Conservation (phyloP, 1,140 invertebrate genomes). For the Trachelipus rathkii region DNA sequence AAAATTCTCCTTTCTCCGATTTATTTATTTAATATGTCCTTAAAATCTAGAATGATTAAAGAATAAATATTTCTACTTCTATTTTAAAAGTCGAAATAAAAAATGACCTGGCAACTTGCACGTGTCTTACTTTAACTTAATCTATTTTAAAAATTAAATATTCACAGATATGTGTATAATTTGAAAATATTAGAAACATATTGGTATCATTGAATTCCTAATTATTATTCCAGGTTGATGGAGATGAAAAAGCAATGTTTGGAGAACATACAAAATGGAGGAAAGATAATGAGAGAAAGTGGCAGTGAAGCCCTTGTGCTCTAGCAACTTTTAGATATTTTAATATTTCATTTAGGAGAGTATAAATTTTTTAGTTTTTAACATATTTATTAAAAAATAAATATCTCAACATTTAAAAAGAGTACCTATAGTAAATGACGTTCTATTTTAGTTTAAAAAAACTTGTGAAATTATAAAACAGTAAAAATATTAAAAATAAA, state of each 20-base stretch:
- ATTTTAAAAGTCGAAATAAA: neutral
- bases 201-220: slow-evolving; percentile 11
- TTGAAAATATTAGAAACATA: neutral
- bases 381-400: too few species aligned
- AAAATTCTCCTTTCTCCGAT: too few species aligned
- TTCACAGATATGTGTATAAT: neutral
- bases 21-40: neutral
- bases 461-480: too few species aligned
- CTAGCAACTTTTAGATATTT: neutral
- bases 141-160: neutral
- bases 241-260: slow-evolving; percentile 42
- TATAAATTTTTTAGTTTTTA: too few species aligned
- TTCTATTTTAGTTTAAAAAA: too few species aligned
- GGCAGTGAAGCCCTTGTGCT: slow-evolving; percentile 42
- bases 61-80: neutral
- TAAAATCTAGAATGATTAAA: neutral
- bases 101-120: neutral
- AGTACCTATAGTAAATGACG: too few species aligned
- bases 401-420: too few species aligned
- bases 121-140: neutral
- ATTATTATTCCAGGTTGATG: slow-evolving; percentile 33
- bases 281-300: slow-evolving; percentile 37
- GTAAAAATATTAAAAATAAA: too few species aligned
- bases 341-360: too few species aligned
- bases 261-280: slow-evolving; percentile 33